Evolutionary conservation across 2,888 invertebrate species (phyloP).

Genomic region (Palloptera scutellata): DNA sequence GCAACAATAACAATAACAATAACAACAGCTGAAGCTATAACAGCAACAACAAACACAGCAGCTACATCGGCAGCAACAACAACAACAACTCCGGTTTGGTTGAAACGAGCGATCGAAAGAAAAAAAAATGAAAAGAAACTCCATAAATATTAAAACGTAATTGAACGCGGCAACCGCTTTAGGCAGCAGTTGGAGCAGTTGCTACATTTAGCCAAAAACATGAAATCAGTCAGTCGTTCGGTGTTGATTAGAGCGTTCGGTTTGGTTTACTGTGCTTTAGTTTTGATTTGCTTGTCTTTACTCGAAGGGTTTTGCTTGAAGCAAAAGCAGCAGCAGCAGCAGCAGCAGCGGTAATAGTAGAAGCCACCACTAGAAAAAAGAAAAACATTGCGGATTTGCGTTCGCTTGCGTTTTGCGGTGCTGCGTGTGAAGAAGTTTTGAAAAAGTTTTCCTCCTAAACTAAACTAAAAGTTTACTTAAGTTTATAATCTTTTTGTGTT

Average conservation of each 20-base stretch:
- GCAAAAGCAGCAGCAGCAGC: neutral
- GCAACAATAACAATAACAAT: neutral
- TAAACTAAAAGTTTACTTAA: too few relatives aligned
- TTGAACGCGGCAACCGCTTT: slow-evolving; percentile 6
- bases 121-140: slow-evolving; percentile 15
- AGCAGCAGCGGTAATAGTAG: neutral
- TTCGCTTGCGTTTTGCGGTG: too few relatives aligned
- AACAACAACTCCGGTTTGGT: neutral
- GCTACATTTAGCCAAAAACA: slow-evolving; percentile 10
- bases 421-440: too few relatives aligned
- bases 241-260: slow-evolving; percentile 52
- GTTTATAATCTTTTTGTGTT: too few relatives aligned
- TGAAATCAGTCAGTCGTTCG: slow-evolving; percentile 53
- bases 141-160: slow-evolving; percentile 12
- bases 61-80: slow-evolving; percentile 19
- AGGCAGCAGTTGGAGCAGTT: slow-evolving; percentile 6
- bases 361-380: neutral
- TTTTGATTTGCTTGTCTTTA: slow-evolving; percentile 11
- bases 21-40: neutral
- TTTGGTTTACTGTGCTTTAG: neutral
- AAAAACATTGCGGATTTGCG: neutral
- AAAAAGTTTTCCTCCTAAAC: too few relatives aligned
- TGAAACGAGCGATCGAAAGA: neutral
- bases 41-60: slow-evolving; percentile 15
- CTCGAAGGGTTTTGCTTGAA: neutral